Evolutionary conservation across 2,888 invertebrate genomes (phyloP), one percentile per base, ranked within the genome.

Genomic region (Volucella zonaria): DNA sequence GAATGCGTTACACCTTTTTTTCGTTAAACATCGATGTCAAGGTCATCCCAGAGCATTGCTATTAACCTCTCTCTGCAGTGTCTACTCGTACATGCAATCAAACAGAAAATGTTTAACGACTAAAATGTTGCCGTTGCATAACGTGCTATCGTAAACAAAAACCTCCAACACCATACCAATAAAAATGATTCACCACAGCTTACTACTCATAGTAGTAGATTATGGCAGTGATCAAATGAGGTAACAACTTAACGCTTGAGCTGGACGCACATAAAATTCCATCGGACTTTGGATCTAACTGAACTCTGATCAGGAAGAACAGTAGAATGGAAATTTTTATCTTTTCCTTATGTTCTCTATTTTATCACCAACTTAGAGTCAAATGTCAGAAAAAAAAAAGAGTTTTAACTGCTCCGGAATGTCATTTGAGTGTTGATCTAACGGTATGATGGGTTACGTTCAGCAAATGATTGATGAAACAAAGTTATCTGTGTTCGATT

Each of bases 1-100:
- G 6, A 56, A 15, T 77, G 18, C 70, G 54, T 61, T 70, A 56
- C 64, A 66, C 71, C 62, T 74, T 73, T 66, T 73, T 68, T 56
- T 71, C 45, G 14, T 11, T 10, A 38, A 56, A 77, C 73, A 82
- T 58, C 82, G 61, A 67, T 77, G 82, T 82, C 61, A 73, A 77
- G 77, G 82, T 73, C 61, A 67, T 67, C 64, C 61, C 77, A 82
- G 82, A 77, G 71, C 77, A 61, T 77, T 73, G 77, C 49, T 82
- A 73, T 67, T 58, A 77, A 73, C 82, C 77, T 82, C 73, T 31
- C 31, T 47, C 38, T 62, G 56, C 61, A 18, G 31, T 15, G 67
- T 47, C 12, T 58, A 4, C 58, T 59, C 15, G 52, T 45, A 67
- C 38, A 12, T 15, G 66, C 18, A 70, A 52, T 51, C n/a, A 4